Conservation (phyloP, 2,797 vertebrate species). For the Pseudochirops corinnae region DNA sequence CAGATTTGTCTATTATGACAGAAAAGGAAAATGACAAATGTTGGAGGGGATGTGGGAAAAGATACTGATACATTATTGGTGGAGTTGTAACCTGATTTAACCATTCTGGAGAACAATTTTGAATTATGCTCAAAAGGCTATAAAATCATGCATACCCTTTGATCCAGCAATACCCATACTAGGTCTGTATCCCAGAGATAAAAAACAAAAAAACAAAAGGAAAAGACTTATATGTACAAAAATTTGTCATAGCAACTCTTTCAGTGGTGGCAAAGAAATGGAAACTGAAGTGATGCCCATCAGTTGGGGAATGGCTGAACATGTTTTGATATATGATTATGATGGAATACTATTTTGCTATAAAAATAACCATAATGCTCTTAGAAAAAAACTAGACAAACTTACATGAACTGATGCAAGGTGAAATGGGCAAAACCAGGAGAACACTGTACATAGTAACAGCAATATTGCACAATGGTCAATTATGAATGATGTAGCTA, state of each 20-base stretch:
- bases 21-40: background rate
- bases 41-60: background rate
- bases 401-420: background rate
- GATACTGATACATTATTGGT: background rate
- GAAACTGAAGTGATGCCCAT: background rate
- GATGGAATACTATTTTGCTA: background rate
- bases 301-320: background rate
- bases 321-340: background rate
- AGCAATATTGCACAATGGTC: background rate
- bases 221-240: background rate
- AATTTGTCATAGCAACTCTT: background rate
- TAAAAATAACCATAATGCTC: background rate
- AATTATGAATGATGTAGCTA: background rate
- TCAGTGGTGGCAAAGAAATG: background rate
- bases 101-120: background rate
- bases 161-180: background rate
- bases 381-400: background rate
- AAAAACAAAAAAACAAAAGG: background rate
- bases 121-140: background rate
- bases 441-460: background rate
- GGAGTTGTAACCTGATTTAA: background rate
- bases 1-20: background rate
- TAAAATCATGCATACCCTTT: background rate
- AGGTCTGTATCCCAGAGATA: background rate
- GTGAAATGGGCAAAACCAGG: background rate